Evolutionary conservation across 2,888 invertebrate genomes (phyloP).

Genomic region (Esperia sulphurella): DNA sequence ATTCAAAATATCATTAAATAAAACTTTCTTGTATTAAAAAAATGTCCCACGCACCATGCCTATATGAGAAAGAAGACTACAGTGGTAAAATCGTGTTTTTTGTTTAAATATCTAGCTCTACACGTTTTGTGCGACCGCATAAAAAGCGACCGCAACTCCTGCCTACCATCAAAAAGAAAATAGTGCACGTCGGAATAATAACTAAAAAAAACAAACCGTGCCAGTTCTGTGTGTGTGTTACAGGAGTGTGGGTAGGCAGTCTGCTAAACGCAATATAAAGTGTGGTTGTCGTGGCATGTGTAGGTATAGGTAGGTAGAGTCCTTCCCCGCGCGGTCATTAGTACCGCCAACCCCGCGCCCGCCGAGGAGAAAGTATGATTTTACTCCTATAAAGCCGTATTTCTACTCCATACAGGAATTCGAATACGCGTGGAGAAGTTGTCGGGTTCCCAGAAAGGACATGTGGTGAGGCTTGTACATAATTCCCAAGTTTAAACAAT

Average conservation of each 20-base stretch:
- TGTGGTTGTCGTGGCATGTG: slow-evolving; percentile 67
- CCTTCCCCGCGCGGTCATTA: slow-evolving; percentile 80
- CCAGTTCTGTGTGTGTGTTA: slow-evolving; percentile 49
- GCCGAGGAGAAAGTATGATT: slow-evolving; percentile 77
- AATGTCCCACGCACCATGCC: too few relatives aligned
- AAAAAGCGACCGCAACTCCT: slow-evolving; percentile 31
- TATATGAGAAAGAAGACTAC: neutral
- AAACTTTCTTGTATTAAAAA: too few relatives aligned
- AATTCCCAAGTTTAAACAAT: slow-evolving; percentile 72
- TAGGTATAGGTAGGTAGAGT: slow-evolving; percentile 59
- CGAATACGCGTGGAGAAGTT: slow-evolving; percentile 71
- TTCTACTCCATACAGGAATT: slow-evolving; percentile 79
- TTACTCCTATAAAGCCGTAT: slow-evolving; percentile 79
- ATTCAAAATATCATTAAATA: too few relatives aligned
- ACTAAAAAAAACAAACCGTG: slow-evolving; percentile 62
- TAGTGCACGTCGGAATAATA: slow-evolving; percentile 70
- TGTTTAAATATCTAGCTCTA: slow-evolving; percentile 17
- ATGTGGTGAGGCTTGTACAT: slow-evolving; percentile 68
- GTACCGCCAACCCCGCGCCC: slow-evolving; percentile 62
- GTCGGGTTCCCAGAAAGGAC: slow-evolving; percentile 69
- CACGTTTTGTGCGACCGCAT: slow-evolving; percentile 11
- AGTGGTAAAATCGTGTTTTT: neutral
- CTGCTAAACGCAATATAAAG: slow-evolving; percentile 78
- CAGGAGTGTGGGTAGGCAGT: slow-evolving; percentile 67
- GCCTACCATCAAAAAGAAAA: slow-evolving; percentile 61